A percentile compares a stretch with the other conserved stretches of the same genome.
These are phyloP conservation scores for Paracanthobrama guichenoti DNA, from an alignment of 2,113 vertebrate species.

Conservation along the genomic window DNA sequence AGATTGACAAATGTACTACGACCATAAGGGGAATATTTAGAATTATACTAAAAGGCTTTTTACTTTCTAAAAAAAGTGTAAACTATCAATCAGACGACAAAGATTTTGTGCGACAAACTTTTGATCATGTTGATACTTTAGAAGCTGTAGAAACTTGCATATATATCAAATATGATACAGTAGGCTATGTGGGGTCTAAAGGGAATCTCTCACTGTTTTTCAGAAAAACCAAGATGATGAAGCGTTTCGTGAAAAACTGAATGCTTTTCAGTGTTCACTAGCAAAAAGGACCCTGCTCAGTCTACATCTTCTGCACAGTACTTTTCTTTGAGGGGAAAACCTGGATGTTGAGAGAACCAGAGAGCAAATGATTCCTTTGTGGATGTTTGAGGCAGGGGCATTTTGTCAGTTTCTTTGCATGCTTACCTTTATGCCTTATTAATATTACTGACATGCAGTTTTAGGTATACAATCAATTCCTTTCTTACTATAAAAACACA, in stretches of 20 bases:
- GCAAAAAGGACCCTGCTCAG: neutral
- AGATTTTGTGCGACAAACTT: too few species aligned
- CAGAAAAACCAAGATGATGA: neutral
- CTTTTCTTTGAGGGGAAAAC: neutral
- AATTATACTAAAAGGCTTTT: neutral
- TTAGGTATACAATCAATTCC: neutral
- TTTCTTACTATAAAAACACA: neutral
- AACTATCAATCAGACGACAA: neutral
- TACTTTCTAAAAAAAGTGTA: neutral
- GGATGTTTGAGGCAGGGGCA: neutral
- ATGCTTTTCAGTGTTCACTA: neutral
- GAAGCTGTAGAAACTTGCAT: neutral
- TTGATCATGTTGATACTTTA: neutral
- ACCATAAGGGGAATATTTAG: neutral
- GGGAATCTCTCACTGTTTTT: neutral
- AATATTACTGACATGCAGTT: neutral
- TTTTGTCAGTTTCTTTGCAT: neutral
- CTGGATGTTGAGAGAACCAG: neutral
- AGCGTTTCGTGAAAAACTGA: neutral
- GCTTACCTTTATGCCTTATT: neutral
- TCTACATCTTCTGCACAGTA: neutral
- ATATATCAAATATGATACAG: neutral
- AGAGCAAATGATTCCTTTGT: neutral
- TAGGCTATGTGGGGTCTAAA: neutral
- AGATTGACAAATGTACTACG: neutral